Conservation (phyloP, 2,113 vertebrate genomes). For the Butorides virescens region DNA sequence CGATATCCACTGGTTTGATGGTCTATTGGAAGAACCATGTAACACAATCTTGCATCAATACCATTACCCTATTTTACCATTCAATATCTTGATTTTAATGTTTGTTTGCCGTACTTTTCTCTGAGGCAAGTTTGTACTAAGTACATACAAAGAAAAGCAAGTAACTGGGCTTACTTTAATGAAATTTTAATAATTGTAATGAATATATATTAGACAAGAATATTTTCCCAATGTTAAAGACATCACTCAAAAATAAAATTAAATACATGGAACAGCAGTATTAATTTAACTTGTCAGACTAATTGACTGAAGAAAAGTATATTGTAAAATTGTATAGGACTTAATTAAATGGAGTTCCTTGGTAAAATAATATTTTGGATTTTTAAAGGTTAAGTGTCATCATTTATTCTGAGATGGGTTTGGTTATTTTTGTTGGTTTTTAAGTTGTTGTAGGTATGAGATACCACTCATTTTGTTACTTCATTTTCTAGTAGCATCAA, state of each 20-base stretch:
- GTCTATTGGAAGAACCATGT: constrained; percentile 60
- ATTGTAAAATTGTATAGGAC: background rate
- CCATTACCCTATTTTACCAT: background rate
- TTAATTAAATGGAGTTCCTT: background rate
- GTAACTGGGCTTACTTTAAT: background rate
- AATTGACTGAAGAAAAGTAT: background rate
- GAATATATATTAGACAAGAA: background rate
- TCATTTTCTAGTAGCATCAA: background rate
- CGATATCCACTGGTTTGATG: constrained; percentile 79
- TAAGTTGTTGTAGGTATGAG: background rate
- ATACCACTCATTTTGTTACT: background rate
- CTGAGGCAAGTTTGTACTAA: background rate
- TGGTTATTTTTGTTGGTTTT: background rate
- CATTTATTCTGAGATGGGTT: background rate
- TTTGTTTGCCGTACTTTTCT: background rate
- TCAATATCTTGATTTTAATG: background rate
- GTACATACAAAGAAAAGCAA: background rate
- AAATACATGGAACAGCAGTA: background rate
- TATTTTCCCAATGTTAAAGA: background rate
- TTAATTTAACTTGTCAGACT: background rate
- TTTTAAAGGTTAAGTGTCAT: background rate
- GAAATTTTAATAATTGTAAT: background rate
- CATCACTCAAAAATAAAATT: background rate
- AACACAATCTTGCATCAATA: background rate
- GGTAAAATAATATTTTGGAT: background rate